These are phyloP conservation scores for Yasuhikotakia modesta DNA, from an alignment of 2,797 vertebrate genomes.

Conservation along the genomic window DNA sequence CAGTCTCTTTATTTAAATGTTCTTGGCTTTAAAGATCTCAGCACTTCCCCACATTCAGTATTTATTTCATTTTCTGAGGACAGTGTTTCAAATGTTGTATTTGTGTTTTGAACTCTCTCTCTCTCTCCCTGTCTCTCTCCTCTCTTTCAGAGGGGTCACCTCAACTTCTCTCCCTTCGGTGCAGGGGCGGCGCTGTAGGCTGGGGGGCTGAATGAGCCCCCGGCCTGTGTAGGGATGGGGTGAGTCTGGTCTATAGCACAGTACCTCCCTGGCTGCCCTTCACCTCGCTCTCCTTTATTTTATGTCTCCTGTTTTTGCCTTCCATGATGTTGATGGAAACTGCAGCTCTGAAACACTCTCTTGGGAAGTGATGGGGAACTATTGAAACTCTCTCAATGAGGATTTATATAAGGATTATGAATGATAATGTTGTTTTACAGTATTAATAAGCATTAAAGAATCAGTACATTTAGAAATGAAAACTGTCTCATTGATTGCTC, in stretches of 20 bases:
- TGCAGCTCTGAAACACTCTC: no score
- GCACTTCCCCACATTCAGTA: constrained; percentile 7
- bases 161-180: constrained; percentile 85
- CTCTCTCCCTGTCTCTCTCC: constrained; percentile 9
- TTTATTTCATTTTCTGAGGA: constrained; percentile 4
- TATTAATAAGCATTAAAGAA: no score
- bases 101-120: constrained; percentile 34
- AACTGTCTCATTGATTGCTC: no score
- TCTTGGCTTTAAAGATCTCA: neutral
- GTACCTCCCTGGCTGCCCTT: constrained; percentile 45
- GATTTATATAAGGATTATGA: neutral
- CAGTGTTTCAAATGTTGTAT: constrained; percentile 15
- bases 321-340: constrained; percentile 61
- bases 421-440: neutral
- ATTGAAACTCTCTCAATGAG: neutral
- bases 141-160: constrained; percentile 79
- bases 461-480: no score
- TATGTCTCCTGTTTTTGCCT: constrained; percentile 3
- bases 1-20: neutral
- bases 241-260: constrained; percentile 70
- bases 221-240: constrained; percentile 72
- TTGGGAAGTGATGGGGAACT: neutral
- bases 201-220: constrained; percentile 51
- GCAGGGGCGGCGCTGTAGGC: constrained; percentile 82
- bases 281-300: constrained; percentile 30